These are phyloP conservation scores for Apolygus lucorum DNA, from an alignment of 1,140 invertebrate species.

Conservation along the genomic window DNA sequence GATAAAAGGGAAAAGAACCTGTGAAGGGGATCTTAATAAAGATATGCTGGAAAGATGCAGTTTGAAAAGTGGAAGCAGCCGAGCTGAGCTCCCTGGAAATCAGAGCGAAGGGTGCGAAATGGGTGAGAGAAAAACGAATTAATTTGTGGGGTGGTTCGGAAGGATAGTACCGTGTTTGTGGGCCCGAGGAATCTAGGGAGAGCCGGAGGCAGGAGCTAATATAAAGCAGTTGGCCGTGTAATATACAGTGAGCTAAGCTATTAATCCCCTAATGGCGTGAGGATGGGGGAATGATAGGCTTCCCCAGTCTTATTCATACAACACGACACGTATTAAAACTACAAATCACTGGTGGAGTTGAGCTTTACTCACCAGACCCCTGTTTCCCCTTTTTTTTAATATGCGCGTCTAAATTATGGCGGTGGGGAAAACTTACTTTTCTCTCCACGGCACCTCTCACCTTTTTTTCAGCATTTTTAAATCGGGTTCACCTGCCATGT, in stretches of 20 bases:
- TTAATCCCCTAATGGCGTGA: conserved; percentile 19
- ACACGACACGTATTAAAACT: conserved; percentile 20
- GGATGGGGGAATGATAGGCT: conserved; percentile 20
- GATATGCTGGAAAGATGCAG: neutral
- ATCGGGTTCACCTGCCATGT: neutral
- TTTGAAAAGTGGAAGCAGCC: neutral
- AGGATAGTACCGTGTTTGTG: neutral
- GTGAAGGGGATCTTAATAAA: no score
- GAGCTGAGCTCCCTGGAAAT: neutral
- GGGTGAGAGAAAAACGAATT: conserved; percentile 22
- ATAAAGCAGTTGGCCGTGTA: conserved; percentile 22
- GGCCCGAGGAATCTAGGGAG: neutral
- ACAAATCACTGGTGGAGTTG: conserved; percentile 18
- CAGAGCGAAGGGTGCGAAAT: conserved; percentile 14
- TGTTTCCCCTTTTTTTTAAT: conserved; percentile 9
- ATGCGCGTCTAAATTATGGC: conserved; percentile 16
- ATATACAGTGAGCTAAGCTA: conserved; percentile 21
- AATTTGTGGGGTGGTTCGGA: conserved; percentile 5
- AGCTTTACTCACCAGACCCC: neutral
- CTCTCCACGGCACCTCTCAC: neutral
- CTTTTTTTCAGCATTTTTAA: neutral
- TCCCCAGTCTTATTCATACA: conserved; percentile 17
- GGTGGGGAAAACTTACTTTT: neutral
- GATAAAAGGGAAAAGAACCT: no score
- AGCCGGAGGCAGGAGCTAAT: conserved; percentile 5